A percentile compares a stretch with the other conserved stretches of the same genome.
phyloP scores from a whole-genome alignment of 2,888 invertebrate genomes.

The Adelphocoris suturalis region DNA sequence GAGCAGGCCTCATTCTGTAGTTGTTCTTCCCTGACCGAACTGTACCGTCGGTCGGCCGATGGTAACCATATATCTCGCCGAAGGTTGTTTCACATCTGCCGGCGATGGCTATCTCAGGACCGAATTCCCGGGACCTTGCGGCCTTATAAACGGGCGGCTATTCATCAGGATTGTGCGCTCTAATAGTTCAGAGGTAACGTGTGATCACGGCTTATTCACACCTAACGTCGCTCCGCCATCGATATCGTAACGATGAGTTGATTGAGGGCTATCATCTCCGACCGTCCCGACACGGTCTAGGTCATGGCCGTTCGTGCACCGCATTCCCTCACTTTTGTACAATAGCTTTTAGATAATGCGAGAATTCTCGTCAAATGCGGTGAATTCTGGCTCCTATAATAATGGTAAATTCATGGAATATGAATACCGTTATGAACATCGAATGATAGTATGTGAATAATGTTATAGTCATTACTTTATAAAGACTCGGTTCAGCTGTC shows the following conservation, averaged over 20 bases:
- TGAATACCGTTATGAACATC: no score
- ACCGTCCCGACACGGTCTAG: neutral
- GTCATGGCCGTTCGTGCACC: slow-evolving; percentile 56
- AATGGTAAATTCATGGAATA: no score
- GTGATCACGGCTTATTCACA: slow-evolving; percentile 69
- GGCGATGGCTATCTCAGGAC: slow-evolving; percentile 57
- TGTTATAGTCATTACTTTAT: no score
- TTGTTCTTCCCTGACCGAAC: slow-evolving; percentile 17
- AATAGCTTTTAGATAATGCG: no score
- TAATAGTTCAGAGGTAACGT: slow-evolving; percentile 61
- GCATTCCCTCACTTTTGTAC: neutral
- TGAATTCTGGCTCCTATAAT: no score
- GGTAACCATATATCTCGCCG: slow-evolving; percentile 64
- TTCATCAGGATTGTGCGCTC: slow-evolving; percentile 67
- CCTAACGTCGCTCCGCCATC: slow-evolving; percentile 15
- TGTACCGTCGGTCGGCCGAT: neutral
- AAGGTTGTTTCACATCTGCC: slow-evolving; percentile 52
- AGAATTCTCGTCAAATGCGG: no score
- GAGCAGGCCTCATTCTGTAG: slow-evolving; percentile 1
- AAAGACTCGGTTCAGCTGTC: no score
- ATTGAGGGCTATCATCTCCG: slow-evolving; percentile 45
- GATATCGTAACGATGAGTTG: slow-evolving; percentile 66
- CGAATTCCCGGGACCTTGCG: neutral
- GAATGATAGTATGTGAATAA: no score
- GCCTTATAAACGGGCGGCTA: slow-evolving; percentile 60